A percentile compares a stretch with the other conserved stretches of the same genome.
phyloP scores from a whole-genome alignment of 2,113 vertebrate genomes.

The Sisor rabdophorus region DNA sequence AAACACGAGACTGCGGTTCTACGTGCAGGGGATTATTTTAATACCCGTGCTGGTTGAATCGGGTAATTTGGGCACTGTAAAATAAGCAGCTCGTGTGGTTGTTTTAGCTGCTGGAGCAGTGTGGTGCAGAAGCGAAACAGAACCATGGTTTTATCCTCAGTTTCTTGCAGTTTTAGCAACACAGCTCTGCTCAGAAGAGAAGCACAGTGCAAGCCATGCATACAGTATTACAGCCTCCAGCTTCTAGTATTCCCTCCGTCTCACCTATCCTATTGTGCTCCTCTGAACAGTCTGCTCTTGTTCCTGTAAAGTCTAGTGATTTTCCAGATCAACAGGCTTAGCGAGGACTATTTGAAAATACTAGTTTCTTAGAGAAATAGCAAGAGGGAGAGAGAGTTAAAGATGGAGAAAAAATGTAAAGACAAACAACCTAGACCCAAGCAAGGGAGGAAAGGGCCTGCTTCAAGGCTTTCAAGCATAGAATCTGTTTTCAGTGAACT shows the following conservation, averaged over 20 bases:
- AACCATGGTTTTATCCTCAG: neutral
- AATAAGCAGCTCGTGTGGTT: slow-evolving; percentile 33
- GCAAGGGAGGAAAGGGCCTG: slow-evolving; percentile 10
- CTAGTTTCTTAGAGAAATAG: slow-evolving; percentile 6
- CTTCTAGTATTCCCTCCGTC: slow-evolving; percentile 22
- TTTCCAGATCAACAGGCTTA: slow-evolving; percentile 47
- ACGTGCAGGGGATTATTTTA: slow-evolving; percentile 32
- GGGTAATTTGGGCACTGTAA: slow-evolving; percentile 36
- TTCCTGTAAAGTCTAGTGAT: slow-evolving; percentile 46
- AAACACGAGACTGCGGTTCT: slow-evolving; percentile 24
- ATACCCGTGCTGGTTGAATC: slow-evolving; percentile 4
- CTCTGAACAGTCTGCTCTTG: slow-evolving; percentile 35
- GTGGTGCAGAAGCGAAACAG: neutral
- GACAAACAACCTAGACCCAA: slow-evolving; percentile 22
- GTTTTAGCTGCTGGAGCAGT: slow-evolving; percentile 32
- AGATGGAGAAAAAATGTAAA: slow-evolving; percentile 18
- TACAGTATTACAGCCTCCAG: slow-evolving; percentile 18
- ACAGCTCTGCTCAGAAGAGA: neutral
- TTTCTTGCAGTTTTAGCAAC: neutral
- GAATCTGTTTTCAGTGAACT: slow-evolving; percentile 19
- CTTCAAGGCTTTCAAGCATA: neutral
- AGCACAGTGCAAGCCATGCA: neutral
- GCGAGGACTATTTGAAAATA: slow-evolving; percentile 31
- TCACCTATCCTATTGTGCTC: slow-evolving; percentile 38
- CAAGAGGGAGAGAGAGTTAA: slow-evolving; percentile 3